Percentiles rank a stretch among this genome's conserved stretches.
Evolutionary conservation across 1,140 invertebrate genomes (phyloP).

Genomic region (Drosophila persimilis): DNA sequence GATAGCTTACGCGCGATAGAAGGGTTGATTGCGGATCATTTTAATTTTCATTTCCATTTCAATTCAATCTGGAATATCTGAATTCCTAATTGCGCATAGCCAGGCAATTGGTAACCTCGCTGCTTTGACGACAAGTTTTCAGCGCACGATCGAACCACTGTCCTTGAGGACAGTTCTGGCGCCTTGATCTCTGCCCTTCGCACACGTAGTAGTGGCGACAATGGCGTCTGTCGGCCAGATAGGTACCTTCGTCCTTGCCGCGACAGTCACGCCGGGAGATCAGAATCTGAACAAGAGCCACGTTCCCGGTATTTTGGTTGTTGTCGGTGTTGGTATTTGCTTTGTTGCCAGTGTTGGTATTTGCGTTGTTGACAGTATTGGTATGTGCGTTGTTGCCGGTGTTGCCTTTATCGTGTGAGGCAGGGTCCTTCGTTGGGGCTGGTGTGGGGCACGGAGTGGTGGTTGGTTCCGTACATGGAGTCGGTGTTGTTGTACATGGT

Average conservation of each 20-base stretch:
- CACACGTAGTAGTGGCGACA: slow-evolving; percentile 57
- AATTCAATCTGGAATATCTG: too few species aligned
- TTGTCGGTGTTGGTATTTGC: slow-evolving; percentile 1
- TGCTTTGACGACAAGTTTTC: slow-evolving; percentile 31
- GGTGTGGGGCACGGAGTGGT: neutral
- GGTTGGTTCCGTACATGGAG: neutral
- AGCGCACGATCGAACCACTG: slow-evolving; percentile 52
- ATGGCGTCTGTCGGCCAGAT: slow-evolving; percentile 36
- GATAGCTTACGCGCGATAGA: too few species aligned
- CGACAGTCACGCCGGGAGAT: slow-evolving; percentile 30
- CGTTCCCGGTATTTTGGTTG: neutral
- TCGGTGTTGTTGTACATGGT: slow-evolving; percentile 1
- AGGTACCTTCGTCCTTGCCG: slow-evolving; percentile 31
- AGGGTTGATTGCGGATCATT: neutral
- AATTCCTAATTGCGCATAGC: slow-evolving; percentile 35
- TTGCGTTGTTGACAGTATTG: neutral
- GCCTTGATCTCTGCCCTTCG: slow-evolving; percentile 26
- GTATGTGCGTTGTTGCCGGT: neutral
- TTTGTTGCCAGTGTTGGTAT: neutral
- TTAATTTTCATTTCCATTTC: slow-evolving; percentile 2
- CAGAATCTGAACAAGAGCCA: neutral
- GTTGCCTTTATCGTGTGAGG: neutral
- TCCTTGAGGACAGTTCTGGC: slow-evolving; percentile 38
- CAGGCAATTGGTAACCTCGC: slow-evolving; percentile 36
- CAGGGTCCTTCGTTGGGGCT: neutral